Percentiles rank a stretch among this genome's conserved stretches.
Evolutionary conservation across 2,113 vertebrate species (phyloP).

Genomic region (Atrichornis clamosus): DNA sequence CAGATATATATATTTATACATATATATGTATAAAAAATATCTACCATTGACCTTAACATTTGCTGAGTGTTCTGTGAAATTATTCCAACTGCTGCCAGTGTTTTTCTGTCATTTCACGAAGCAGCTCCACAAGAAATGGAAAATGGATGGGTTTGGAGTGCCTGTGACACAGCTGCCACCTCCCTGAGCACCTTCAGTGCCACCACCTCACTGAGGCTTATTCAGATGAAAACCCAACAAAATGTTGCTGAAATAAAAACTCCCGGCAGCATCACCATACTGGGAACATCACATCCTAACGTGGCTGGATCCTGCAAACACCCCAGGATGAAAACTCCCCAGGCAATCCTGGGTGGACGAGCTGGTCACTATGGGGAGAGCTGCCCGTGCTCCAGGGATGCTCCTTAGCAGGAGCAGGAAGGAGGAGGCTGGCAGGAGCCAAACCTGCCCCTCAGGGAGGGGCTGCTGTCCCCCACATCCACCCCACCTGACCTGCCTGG

Average conservation of each 20-base stretch:
- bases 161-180: background rate
- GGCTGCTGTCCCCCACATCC: background rate
- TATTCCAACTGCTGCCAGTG: background rate
- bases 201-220: background rate
- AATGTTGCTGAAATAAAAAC: rapidly evolving
- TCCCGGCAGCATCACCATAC: background rate
- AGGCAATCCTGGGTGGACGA: rapidly evolving
- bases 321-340: background rate
- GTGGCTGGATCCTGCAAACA: background rate
- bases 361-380: background rate
- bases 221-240: background rate
- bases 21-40: background rate
- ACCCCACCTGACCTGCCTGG: background rate
- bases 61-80: background rate
- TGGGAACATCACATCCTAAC: rapidly evolving
- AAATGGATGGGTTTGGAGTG: background rate
- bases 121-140: background rate
- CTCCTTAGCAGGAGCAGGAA: background rate
- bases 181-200: background rate
- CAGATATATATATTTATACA: background rate
- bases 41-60: background rate
- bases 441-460: background rate
- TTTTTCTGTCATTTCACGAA: background rate
- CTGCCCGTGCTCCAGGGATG: rapidly evolving
- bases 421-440: background rate